Base-by-base conservation (phyloP, 2,888 invertebrate genomes). In the Tethea ocularis region DNA sequence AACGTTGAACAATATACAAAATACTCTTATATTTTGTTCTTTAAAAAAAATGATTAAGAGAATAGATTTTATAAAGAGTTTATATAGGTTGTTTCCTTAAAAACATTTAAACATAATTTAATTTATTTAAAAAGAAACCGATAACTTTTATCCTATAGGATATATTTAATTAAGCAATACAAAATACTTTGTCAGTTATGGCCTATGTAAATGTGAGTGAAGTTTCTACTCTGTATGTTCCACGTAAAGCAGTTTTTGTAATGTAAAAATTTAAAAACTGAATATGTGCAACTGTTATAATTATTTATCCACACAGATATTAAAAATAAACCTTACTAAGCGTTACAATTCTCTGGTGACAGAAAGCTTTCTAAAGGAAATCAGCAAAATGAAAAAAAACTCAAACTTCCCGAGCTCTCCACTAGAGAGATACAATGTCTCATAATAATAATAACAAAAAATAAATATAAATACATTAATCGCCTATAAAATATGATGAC, bases 391-490 rank as follows among this genome's bases (percentile, higher is more conserved):
- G 66, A 74, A 71, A 78, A 79, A 81, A 80, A 80, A 64, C 74
- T 78, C 80, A 78, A 77, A 79, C 93, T 93, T 93, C 92, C 91
- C 86, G 92, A 93, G 93, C 91, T 92, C 92, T 92, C 91, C 93
- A 93, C 93, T 84, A 88, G 91, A 91, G 92, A 93, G 92, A 79
- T 83, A 29, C 7, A 36, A 80, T 77, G 72, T 82, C 72, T 80
- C 75, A 84, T 78, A 72, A 77, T 75, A 75, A 77, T 72, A 72
- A 75, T 72, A 77, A 78, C 72, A 82, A 77, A 76, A 77, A 74
- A 68, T 75, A 63, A 67, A 72, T 60, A 72, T 68, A 68, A 64
- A 71, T 68, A 77, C 72, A 77, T 68, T 66, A 64, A 68, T 69
- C 29, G 33, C 67, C 63, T 75, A 59, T 66, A 70, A 69, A 63